phyloP scores from a whole-genome alignment of 2,888 invertebrate genomes.

The Sialis fuliginosa region DNA sequence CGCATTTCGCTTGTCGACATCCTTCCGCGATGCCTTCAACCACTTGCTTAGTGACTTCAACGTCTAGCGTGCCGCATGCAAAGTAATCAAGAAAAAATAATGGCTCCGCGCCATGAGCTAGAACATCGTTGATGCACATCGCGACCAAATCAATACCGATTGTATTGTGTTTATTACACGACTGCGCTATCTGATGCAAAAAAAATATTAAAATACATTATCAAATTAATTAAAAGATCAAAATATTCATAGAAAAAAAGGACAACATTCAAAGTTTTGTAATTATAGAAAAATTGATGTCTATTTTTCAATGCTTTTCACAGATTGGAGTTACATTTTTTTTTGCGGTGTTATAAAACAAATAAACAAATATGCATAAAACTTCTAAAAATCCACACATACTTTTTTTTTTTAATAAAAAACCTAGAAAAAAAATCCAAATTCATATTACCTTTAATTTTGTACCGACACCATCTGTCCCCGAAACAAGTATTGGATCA shows the following conservation, averaged over 20 bases:
- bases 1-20: conserved; percentile 71
- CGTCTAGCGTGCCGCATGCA: conserved; percentile 74
- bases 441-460: conserved; percentile 60
- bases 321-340: not conserved
- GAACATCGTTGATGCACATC: conserved; percentile 94
- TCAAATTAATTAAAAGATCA: too few species aligned
- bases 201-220: not conserved
- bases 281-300: not conserved
- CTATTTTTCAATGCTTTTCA: conserved; percentile 85
- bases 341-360: not conserved
- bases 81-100: conserved; percentile 95
- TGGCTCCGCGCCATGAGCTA: conserved; percentile 91
- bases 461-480: conserved; percentile 93
- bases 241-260: too few species aligned
- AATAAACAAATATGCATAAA: not conserved
- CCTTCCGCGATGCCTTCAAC: conserved; percentile 78
- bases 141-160: conserved; percentile 93
- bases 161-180: conserved; percentile 56
- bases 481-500: conserved; percentile 80
- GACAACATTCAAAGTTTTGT: too few species aligned
- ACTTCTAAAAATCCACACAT: too few species aligned
- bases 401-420: too few species aligned
- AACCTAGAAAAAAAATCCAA: too few species aligned
- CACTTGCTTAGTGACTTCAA: conserved; percentile 57
- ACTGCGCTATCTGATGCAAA: conserved; percentile 54